Evolutionary conservation across 1,140 invertebrate species (phyloP).

Genomic region (Aporrectodea caliginosa): DNA sequence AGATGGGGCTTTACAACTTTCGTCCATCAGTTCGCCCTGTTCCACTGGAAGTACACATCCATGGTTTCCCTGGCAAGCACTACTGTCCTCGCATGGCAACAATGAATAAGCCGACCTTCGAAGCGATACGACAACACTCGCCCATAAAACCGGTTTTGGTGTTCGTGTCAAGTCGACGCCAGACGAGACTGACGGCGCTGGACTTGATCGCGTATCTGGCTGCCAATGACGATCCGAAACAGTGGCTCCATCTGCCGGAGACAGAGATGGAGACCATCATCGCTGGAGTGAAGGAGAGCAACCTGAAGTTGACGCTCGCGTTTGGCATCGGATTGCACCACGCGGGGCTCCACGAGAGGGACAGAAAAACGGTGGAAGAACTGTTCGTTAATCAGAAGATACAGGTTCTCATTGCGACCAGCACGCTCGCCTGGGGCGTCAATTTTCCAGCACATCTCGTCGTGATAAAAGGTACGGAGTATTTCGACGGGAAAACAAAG

Average conservation of each 20-base stretch:
- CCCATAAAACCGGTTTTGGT: conserved; percentile 83
- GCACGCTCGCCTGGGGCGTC: conserved; percentile 97
- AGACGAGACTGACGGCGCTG: conserved; percentile 92
- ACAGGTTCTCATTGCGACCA: conserved; percentile 94
- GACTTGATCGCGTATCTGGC: conserved; percentile 92
- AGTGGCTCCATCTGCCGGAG: conserved; percentile 88
- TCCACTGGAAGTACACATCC: conserved; percentile 90
- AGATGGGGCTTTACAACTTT: conserved; percentile 94
- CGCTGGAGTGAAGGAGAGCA: conserved; percentile 70
- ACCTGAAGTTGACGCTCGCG: conserved; percentile 86
- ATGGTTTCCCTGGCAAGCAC: conserved; percentile 90
- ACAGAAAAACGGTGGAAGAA: conserved; percentile 87
- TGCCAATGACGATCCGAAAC: conserved; percentile 85
- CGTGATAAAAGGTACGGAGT: conserved; percentile 73
- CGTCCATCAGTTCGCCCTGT: conserved; percentile 94
- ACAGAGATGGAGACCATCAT: conserved; percentile 65
- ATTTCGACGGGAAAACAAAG: conserved; percentile 93
- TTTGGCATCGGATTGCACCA: conserved; percentile 99
- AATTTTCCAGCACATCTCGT: conserved; percentile 95
- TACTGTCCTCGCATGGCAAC: conserved; percentile 99
- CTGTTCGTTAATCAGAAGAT: conserved; percentile 96
- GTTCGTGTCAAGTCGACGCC: conserved; percentile 95
- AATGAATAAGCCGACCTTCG: conserved; percentile 99
- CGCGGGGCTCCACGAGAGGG: conserved; percentile 86
- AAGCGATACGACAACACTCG: conserved; percentile 89